Evolutionary conservation across 2,888 invertebrate genomes (phyloP), one percentile per base, ranked within the genome.

Genomic region (Thecocarcelia acutangulata): DNA sequence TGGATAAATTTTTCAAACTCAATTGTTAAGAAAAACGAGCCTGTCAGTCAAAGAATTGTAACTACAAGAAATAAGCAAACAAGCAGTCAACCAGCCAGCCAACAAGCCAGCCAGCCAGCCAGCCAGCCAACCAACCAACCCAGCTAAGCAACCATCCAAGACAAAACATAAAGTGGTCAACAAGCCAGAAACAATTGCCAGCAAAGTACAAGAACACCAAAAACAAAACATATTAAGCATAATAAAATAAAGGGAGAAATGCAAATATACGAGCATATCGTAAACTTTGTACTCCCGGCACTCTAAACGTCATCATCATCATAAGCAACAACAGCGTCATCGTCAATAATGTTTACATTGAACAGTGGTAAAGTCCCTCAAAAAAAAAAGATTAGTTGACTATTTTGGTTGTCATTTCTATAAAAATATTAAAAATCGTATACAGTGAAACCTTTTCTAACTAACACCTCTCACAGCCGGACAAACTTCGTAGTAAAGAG

Each of bases 181-280:
- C 82, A 82, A 78, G 82, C 74, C 82, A 78, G 70, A 82, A 82
- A 82, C 74, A 82, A 82, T 82, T 82, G 78, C 56, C 74, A 74
- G 59, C 64, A 69, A 66, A 63, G 24, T 28, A 73, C 52, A 63
- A 73, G 40, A 76, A 50, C 37, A 75, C 56, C 17, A 42, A 66
- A 59, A 59, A 59, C 42, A 15, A 59, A 21, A 58, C 54, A 48
- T 64, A 28, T 72, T 50, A 37, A 4, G 37, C 64, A 64, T 24
- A 70, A 80, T 42, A 56, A 76, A 69, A 56, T 44, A 42, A 82
- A 72, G 78, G 82, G 78, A 75, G 82, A 82, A 78, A 82, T 82
- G 78, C 82, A 82, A 82, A 78, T 79, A 61, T 66, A 58, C 73
- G 56, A 74, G 44, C 63, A 56, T 56, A 73, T 42, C 63, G 63